Conservation (phyloP, 2,113 vertebrate species). For the Tor tambroides region DNA sequence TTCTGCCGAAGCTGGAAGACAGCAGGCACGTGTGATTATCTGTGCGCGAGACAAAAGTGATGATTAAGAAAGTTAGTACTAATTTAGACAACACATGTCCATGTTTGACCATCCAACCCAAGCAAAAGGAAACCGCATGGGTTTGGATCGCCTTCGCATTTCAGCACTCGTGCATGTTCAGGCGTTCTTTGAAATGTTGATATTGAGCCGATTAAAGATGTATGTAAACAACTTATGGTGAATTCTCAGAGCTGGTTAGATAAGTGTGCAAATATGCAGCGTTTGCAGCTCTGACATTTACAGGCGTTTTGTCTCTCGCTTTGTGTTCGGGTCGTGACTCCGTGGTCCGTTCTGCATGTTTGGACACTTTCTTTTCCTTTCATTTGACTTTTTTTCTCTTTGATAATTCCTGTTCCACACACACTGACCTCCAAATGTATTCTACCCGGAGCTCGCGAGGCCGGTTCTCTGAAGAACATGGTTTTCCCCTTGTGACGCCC, state of each 20-base stretch:
- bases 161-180: not conserved
- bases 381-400: constrained; percentile 55
- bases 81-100: constrained; percentile 33
- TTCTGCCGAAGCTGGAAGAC: constrained; percentile 45
- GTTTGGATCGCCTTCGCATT: not conserved
- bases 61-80: constrained; percentile 18
- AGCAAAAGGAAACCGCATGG: not conserved
- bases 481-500: constrained; percentile 60
- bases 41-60: not conserved
- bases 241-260: constrained; percentile 21
- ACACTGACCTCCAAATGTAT: constrained; percentile 65
- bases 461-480: constrained; percentile 57
- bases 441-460: constrained; percentile 55
- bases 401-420: constrained; percentile 54
- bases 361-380: constrained; percentile 46
- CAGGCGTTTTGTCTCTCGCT: not conserved
- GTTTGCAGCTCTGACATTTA: constrained; percentile 15
- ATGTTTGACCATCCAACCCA: not conserved
- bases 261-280: constrained; percentile 14
- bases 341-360: constrained; percentile 47
- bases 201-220: constrained; percentile 29
- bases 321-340: constrained; percentile 39
- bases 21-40: constrained; percentile 15
- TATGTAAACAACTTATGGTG: constrained; percentile 20
- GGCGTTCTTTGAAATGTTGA: constrained; percentile 11